Conservation (phyloP, 2,797 vertebrate genomes). For the Varecia variegata region DNA sequence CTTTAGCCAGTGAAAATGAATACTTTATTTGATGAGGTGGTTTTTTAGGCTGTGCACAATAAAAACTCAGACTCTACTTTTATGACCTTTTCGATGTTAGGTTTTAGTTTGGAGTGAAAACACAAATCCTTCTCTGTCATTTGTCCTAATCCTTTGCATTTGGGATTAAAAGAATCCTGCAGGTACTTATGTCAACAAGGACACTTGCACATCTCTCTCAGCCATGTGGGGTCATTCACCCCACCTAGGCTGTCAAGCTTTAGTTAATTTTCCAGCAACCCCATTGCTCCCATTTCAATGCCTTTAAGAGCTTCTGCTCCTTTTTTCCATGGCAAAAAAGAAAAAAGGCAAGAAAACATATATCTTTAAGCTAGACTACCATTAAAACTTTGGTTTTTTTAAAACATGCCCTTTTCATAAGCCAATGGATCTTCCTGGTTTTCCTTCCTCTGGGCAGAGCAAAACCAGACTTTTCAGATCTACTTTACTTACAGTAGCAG, state of each 20-base stretch:
- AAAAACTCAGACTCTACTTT: not conserved
- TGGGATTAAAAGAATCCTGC: slow-evolving; percentile 18
- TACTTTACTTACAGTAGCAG: not conserved
- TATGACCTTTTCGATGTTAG: not conserved
- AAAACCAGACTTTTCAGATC: slow-evolving; percentile 6
- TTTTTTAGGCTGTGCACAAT: not conserved
- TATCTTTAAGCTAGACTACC: not conserved
- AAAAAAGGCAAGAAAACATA: not conserved
- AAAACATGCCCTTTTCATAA: not conserved
- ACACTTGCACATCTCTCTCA: not conserved
- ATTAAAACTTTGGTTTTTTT: not conserved
- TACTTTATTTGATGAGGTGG: not conserved
- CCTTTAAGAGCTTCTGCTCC: not conserved
- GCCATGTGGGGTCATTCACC: not conserved
- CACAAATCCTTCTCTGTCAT: not conserved
- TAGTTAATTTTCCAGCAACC: not conserved
- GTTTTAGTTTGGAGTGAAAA: slow-evolving; percentile 30
- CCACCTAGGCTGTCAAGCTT: not conserved
- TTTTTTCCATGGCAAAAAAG: not conserved
- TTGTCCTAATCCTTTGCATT: not conserved
- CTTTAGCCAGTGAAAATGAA: not conserved
- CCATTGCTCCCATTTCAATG: not conserved
- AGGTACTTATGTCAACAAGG: not conserved
- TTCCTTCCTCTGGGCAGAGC: not conserved
- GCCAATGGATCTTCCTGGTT: not conserved